Base-by-base conservation (phyloP, 23 tunicate species). In the Clavelina lepadiformis region DNA sequence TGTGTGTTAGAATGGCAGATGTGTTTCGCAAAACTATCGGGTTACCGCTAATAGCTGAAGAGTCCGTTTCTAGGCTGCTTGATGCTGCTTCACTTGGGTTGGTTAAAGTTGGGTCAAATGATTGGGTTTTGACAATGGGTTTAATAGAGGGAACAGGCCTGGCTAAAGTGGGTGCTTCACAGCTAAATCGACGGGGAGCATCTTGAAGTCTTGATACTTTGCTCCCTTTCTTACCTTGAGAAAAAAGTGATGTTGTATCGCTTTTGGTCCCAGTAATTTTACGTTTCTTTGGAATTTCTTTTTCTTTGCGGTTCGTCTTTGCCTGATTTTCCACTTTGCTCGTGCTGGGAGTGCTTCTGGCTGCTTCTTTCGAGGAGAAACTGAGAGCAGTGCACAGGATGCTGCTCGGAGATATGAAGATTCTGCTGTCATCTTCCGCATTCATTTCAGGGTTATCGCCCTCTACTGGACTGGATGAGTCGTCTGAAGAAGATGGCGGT, bases 171-270 rank as follows among this genome's bases (percentile, higher is more conserved):
- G 95, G 95, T 0, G 85, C 80, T 69, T 86, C 95, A 60, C 85
- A 77, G 52, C 95, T 86, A 44, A 86, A 86, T 23, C 95, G 62
- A 23, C 95, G 54, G 3, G 95, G 95, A 1, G 84, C 47, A 23
- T 78, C 84, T 15, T 32, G 59, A 1, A 68, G 19, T 19, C 13
- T 33, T 61, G 67, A 27, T 1, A 31, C 21, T 1, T 21, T 24
- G 29, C 31, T 47, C 28, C 21, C n/a, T n/a, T n/a, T n/a, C n/a
- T n/a, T n/a, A n/a, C n/a, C n/a, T n/a, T n/a, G n/a, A n/a, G n/a
- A n/a, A n/a, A n/a, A n/a, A n/a, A n/a, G n/a, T n/a, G n/a, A n/a
- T n/a, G n/a, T n/a, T n/a, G n/a, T n/a, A n/a, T n/a, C n/a, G n/a
- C n/a, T n/a, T n/a, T n/a, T n/a, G n/a, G n/a, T n/a, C n/a, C n/a